Conservation (phyloP, 2,888 invertebrate genomes). For the Nephrotoma guestfalica region DNA sequence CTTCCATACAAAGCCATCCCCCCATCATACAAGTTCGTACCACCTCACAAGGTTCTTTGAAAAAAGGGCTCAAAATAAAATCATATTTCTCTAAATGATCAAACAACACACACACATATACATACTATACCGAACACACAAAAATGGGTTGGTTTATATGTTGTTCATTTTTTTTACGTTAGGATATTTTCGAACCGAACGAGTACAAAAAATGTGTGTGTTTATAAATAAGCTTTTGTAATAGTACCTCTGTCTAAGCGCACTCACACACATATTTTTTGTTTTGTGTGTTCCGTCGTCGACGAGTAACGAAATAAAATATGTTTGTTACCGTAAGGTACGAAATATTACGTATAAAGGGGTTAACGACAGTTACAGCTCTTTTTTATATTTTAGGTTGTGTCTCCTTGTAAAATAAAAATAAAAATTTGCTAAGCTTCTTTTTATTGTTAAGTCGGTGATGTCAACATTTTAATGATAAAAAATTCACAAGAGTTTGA, state of each 20-base stretch:
- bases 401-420: background rate
- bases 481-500: background rate
- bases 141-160: background rate
- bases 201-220: background rate
- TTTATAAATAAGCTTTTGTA: background rate
- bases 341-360: background rate
- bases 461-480: background rate
- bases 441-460: background rate
- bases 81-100: background rate
- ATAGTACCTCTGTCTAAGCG: background rate
- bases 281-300: background rate
- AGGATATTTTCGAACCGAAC: background rate
- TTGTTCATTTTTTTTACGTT: background rate
- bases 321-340: background rate
- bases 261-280: background rate
- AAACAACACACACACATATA: background rate
- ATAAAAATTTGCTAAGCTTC: background rate
- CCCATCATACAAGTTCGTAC: too few species aligned
- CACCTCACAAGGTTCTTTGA: background rate
- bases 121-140: background rate
- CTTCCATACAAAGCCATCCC: background rate
- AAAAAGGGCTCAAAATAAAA: background rate
- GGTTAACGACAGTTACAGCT: background rate
- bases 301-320: background rate
- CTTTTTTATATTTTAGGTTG: background rate